A percentile compares a stretch with the other conserved stretches of the same genome.
phyloP scores from a whole-genome alignment of 2,113 vertebrate species.

The Alligator sinensis region DNA sequence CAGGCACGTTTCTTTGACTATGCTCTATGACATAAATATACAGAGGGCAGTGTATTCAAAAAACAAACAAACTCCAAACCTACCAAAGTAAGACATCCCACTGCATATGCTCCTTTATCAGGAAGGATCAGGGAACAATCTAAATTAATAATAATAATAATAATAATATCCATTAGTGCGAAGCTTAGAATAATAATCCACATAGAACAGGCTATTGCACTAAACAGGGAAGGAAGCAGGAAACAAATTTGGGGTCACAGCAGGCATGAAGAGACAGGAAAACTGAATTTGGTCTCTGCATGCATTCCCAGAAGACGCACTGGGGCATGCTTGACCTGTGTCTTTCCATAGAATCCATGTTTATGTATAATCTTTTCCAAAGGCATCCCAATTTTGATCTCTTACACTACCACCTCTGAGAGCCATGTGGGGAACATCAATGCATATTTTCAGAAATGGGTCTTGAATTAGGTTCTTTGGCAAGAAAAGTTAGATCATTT shows the following conservation, averaged over 20 bases:
- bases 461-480: background rate
- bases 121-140: background rate
- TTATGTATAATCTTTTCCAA: background rate
- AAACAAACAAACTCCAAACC: background rate
- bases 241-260: accelerated
- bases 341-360: background rate
- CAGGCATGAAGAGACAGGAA: background rate
- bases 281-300: background rate
- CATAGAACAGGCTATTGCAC: accelerated
- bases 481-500: background rate
- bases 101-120: accelerated
- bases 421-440: background rate
- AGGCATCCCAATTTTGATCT: background rate
- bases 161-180: background rate
- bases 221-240: accelerated
- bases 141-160: too few species aligned
- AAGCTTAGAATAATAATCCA: background rate
- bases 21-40: background rate
- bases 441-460: background rate
- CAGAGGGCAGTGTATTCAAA: background rate
- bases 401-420: background rate
- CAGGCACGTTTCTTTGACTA: background rate
- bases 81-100: accelerated
- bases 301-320: background rate
- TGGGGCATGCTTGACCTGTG: background rate